Evolutionary conservation across 2,888 invertebrate genomes (phyloP), one percentile per base, ranked within the genome.

Genomic region (Urechis unicinctus): DNA sequence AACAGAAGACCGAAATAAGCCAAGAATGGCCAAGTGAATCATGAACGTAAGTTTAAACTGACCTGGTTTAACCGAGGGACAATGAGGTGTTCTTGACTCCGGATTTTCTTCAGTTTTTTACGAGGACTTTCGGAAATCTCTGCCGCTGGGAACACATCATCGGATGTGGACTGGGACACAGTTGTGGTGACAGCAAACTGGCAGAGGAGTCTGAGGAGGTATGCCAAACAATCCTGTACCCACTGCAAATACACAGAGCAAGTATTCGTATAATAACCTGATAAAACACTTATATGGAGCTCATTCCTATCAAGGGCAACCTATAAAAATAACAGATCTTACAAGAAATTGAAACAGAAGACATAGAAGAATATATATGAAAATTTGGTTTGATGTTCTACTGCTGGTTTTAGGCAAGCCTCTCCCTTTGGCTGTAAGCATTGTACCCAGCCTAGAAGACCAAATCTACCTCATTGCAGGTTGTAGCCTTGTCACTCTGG

Each of bases 151-250:
- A 52, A 53, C 26, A 70, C 68, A 54, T 73, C 74, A 57, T 72
- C 73, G 45, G 68, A 65, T 1, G 67, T 65, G 36, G 36, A 26
- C 42, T 36, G 9, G 9, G 36, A 36, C 36, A 17, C 9, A 36
- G 36, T 9, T 9, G 17, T 36, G 42, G 69, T 82, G 9, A 91
- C 88, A 0, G 93, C 92, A 52, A 94, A 83, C 60, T 92, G 86
- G 75, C 90, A 91, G 6, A 94, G 80, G 61, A 93, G 83, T 70
- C 92, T 89, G 52, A 95, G 75, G 9, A 95, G 79, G 63, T 89
- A 86, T 2, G 93, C 92, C 29, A 95, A 81, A 70, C 93, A 94
- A 74, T 95, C 95, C 74, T 93, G 93, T 54, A 92, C 86, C 95
- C 95, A 95, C 79, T 94, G 64, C 24, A 45, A 48, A 5, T 50